Evolutionary conservation across 1,140 invertebrate species (phyloP), one percentile per base, ranked within the genome.

Genomic region (Mycetomoellerius zeteki): DNA sequence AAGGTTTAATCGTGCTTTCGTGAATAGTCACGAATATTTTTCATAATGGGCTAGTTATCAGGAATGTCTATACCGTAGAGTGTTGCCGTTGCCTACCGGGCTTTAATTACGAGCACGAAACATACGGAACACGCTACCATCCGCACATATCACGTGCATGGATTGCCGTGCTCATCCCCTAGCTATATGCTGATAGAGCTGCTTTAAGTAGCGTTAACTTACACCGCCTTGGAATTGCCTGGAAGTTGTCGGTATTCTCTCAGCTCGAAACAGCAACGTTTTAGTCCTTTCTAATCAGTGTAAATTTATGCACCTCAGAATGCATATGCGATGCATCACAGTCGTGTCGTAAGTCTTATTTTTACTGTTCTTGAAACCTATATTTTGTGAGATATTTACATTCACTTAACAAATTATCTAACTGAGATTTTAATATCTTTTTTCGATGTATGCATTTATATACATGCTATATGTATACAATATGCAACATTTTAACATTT

Each of bases 101-200:
- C 89, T 88, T 90, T 90, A 90, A 90, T 90, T 90, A 90, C 86
- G 67, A 72, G 80, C 89, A 90, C 80, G 89, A 85, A 90, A 85
- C 86, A 76, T 58, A 64, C 37, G 72, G 33, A 30, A 75, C 88
- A 81, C 47, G 89, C 85, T 86, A 76, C 84, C 50, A 30, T 30
- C 73, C 76, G 76, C 52, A 30, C 76, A 77, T 84, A 69, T 89
- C 69, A 64, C 37, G 30, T 52, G 54, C 54, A 33, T 67, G 60
- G 52, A 50, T 88, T 85, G 47, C 37, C 56, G 52, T 30, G 52
- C 58, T 75, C n/a, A 33, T 60, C 33, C 21, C 47, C 10, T 43
- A 37, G n/a, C 72, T 30, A 6, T 62, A 21, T 3, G 75, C 64
- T 30, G 21, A 64, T 33, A 50, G 47, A 33, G 73, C 33, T 54